Conservation (phyloP, 2,888 invertebrate genomes). For the Cabera pusaria region DNA sequence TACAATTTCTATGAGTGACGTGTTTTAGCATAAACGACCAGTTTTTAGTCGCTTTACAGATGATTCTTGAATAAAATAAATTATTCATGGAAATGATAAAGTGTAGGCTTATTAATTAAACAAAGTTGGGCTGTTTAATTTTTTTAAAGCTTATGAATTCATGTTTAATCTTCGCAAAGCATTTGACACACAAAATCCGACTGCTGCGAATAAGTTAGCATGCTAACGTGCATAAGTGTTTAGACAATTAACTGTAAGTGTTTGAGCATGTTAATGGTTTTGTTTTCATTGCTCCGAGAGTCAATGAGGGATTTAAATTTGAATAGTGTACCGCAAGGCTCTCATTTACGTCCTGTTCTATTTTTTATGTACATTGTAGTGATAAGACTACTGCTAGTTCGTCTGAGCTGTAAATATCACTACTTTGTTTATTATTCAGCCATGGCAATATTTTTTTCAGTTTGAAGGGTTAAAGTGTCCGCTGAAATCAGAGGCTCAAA, state of each 20-base stretch:
- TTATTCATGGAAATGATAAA: conserved; percentile 4
- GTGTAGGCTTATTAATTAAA: no score
- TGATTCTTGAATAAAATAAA: conserved; percentile 5
- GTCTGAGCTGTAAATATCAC: no score
- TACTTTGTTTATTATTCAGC: no score
- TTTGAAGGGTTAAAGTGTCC: no score
- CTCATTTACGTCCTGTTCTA: neutral
- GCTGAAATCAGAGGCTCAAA: no score
- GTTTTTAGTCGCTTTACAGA: conserved; percentile 10
- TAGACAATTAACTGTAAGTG: conserved; percentile 3
- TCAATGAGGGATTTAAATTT: conserved; percentile 1
- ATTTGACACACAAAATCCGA: neutral
- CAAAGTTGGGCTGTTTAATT: no score
- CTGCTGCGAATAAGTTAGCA: conserved; percentile 2
- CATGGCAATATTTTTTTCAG: no score
- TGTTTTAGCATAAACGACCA: conserved; percentile 25
- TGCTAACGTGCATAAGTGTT: conserved; percentile 4
- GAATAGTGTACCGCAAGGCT: neutral
- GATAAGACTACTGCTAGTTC: no score
- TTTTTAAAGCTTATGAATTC: no score
- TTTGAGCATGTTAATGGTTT: conserved; percentile 6
- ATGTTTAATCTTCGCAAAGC: conserved; percentile 3
- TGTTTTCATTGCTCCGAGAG: neutral
- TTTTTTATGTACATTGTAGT: neutral
- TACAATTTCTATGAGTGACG: conserved; percentile 35